phyloP scores from a whole-genome alignment of 1,140 invertebrate species.

The Daktulosphaira vitifoliae region DNA sequence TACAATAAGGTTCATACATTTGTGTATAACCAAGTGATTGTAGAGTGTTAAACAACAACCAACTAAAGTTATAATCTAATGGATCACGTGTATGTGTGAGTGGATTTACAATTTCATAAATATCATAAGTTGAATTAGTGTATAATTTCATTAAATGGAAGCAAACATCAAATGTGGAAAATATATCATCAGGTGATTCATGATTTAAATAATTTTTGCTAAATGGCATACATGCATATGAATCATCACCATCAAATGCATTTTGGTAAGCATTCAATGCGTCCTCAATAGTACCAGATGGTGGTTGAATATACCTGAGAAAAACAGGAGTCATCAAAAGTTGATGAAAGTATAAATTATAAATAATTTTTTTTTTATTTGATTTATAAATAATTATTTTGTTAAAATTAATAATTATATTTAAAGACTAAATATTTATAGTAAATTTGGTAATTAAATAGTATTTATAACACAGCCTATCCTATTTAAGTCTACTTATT shows the following conservation, averaged over 20 bases:
- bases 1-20: conserved; percentile 50
- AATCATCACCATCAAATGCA: conserved; percentile 40
- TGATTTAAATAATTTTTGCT: neutral
- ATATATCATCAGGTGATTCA: conserved; percentile 36
- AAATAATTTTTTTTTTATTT: no score
- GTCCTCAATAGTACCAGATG: conserved; percentile 58
- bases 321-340: no score
- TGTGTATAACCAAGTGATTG: conserved; percentile 61
- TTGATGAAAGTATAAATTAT: no score
- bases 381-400: no score
- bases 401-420: neutral
- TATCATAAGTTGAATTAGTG: conserved; percentile 51
- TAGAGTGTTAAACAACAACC: conserved; percentile 62
- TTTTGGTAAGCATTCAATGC: conserved; percentile 58
- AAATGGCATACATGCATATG: conserved; percentile 12
- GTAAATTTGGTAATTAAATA: no score
- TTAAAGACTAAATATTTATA: no score
- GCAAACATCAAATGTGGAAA: conserved; percentile 57
- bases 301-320: conserved; percentile 54
- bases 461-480: no score
- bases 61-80: conserved; percentile 66
- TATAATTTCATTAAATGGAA: conserved; percentile 76
- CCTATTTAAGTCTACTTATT: no score
- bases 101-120: conserved; percentile 66
- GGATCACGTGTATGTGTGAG: conserved; percentile 66